phyloP scores from a whole-genome alignment of 1,140 invertebrate genomes.

The Nephotettix cincticeps region DNA sequence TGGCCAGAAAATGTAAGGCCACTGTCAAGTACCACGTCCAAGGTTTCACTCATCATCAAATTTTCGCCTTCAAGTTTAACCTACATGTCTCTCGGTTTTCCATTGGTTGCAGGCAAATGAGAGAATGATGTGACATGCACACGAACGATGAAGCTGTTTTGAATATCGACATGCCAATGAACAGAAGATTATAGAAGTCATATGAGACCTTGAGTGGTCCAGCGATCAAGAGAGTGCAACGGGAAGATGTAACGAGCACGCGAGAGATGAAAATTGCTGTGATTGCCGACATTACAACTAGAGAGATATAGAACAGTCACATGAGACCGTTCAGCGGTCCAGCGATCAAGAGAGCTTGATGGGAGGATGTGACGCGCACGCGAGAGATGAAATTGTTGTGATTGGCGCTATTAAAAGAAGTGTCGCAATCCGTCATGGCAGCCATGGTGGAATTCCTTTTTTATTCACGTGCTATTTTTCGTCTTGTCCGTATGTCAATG shows the following conservation, averaged over 20 bases:
- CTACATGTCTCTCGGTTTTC: too few relatives aligned
- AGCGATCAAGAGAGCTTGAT: neutral
- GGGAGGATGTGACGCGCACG: neutral
- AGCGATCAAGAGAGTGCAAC: neutral
- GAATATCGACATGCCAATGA: neutral
- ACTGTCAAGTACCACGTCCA: too few relatives aligned
- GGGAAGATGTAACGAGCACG: neutral
- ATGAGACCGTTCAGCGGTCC: too few relatives aligned
- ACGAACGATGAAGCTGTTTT: conserved; percentile 5
- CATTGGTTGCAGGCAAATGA: too few relatives aligned
- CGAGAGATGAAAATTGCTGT: conserved; percentile 9
- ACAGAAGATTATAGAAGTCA: too few relatives aligned
- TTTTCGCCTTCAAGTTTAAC: too few relatives aligned
- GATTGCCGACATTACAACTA: conserved; percentile 1
- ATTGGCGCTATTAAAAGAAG: conserved; percentile 8
- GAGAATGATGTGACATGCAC: neutral
- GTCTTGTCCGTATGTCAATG: too few relatives aligned
- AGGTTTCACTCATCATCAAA: too few relatives aligned
- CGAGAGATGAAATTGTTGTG: conserved; percentile 11
- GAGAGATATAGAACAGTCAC: too few relatives aligned
- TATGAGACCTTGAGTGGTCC: too few relatives aligned
- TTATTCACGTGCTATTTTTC: too few relatives aligned
- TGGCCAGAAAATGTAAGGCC: too few relatives aligned
- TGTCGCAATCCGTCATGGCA: neutral
- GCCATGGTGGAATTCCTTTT: neutral